Conservation (phyloP, 1,140 invertebrate species). For the Halictus rubicundus region DNA sequence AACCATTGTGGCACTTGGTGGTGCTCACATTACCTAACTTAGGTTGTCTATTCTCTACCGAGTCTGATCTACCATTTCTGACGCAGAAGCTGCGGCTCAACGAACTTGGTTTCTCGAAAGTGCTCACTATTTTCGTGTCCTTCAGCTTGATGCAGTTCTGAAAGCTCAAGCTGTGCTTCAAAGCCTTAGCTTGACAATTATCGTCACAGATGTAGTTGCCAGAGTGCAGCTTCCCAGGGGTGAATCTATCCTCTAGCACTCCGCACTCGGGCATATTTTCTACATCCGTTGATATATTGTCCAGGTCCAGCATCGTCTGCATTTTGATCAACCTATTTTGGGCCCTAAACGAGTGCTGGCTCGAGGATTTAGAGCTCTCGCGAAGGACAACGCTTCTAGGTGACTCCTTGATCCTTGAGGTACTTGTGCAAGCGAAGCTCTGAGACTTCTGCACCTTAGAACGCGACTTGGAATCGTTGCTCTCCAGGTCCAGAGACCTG, state of each 20-base stretch:
- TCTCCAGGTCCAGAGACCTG: background rate
- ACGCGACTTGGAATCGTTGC: background rate
- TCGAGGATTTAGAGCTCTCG: background rate
- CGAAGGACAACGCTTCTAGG: background rate
- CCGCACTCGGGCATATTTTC: slow-evolving; percentile 49
- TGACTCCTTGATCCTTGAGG: background rate
- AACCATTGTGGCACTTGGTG: slow-evolving; percentile 53
- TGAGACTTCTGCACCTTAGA: slow-evolving; percentile 28
- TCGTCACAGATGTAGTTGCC: slow-evolving; percentile 62
- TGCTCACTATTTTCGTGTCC: slow-evolving; percentile 52
- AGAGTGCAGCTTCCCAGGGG: slow-evolving; percentile 20
- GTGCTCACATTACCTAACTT: slow-evolving; percentile 58
- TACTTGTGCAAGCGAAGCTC: slow-evolving; percentile 28
- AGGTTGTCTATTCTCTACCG: background rate
- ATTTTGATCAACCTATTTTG: slow-evolving; percentile 31
- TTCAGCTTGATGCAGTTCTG: slow-evolving; percentile 47
- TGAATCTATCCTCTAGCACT: slow-evolving; percentile 45
- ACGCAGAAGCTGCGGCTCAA: slow-evolving; percentile 59
- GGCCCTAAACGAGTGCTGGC: background rate
- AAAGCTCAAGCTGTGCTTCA: slow-evolving; percentile 69
- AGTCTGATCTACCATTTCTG: background rate
- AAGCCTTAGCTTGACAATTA: slow-evolving; percentile 27
- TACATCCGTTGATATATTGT: slow-evolving; percentile 27
- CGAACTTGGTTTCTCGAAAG: slow-evolving; percentile 36
- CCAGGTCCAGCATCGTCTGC: slow-evolving; percentile 26